Evolutionary conservation across 2,888 invertebrate genomes (phyloP).

Genomic region (Brachynemurus nebulosus): DNA sequence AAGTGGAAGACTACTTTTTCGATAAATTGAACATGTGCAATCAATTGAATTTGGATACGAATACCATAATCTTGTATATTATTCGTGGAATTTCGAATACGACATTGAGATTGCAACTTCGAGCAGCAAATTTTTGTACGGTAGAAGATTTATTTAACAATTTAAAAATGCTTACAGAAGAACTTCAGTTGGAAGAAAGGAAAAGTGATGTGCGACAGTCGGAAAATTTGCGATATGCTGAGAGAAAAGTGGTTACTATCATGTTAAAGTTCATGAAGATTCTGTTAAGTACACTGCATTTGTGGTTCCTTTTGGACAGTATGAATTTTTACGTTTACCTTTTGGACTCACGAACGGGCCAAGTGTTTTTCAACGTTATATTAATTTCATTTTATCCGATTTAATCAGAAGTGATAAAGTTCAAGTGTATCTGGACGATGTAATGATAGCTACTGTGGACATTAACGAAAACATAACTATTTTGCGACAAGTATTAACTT

Average conservation of each 20-base stretch:
- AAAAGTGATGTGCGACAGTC: constrained; percentile 12
- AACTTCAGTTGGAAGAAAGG: not conserved
- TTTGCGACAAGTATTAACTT: constrained; percentile 10
- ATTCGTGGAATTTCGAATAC: not conserved
- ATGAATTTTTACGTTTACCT: constrained; percentile 19
- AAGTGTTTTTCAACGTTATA: constrained; percentile 20
- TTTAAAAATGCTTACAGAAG: not conserved
- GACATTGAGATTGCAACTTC: not conserved
- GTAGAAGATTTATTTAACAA: not conserved
- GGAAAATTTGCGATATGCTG: constrained; percentile 15
- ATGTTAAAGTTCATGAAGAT: constrained; percentile 11
- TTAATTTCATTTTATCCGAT: constrained; percentile 16
- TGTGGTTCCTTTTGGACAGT: constrained; percentile 22
- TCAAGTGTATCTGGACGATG: constrained; percentile 20
- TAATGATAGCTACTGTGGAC: constrained; percentile 17
- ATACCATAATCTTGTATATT: not conserved
- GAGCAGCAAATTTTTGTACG: not conserved
- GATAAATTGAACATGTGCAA: not conserved
- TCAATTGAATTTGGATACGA: not conserved
- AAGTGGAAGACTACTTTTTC: not conserved
- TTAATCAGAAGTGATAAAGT: constrained; percentile 7
- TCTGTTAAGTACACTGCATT: constrained; percentile 23
- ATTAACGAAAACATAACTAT: constrained; percentile 8
- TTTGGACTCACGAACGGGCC: constrained; percentile 21
- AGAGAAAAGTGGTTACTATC: constrained; percentile 16